phyloP scores from a whole-genome alignment of 1,140 invertebrate species.

The Heliconius hewitsoni region DNA sequence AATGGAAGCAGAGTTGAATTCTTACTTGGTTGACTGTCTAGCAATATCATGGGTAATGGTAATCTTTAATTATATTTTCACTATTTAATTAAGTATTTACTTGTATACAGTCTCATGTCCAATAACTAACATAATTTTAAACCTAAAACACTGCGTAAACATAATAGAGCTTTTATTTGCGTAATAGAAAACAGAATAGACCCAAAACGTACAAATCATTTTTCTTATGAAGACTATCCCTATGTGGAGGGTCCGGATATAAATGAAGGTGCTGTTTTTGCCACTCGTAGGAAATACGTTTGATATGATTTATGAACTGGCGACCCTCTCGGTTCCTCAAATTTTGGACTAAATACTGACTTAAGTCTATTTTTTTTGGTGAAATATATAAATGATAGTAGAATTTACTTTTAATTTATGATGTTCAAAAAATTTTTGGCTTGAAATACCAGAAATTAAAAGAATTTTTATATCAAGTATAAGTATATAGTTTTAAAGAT shows the following conservation, averaged over 20 bases:
- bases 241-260: constrained; percentile 40
- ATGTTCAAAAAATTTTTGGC: neutral
- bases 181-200: constrained; percentile 35
- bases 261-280: constrained; percentile 42
- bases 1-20: too few relatives aligned
- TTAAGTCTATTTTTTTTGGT: neutral
- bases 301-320: constrained; percentile 35
- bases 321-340: constrained; percentile 8
- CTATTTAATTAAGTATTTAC: too few relatives aligned
- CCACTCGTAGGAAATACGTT: constrained; percentile 23
- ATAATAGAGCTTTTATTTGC: constrained; percentile 30
- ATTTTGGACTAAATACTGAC: neutral
- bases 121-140: neutral
- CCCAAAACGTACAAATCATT: constrained; percentile 42
- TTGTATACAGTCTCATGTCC: too few relatives aligned
- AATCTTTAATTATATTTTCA: too few relatives aligned
- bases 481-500: too few relatives aligned
- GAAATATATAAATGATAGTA: neutral
- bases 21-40: too few relatives aligned
- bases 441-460: neutral
- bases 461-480: too few relatives aligned
- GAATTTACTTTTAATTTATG: neutral
- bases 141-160: constrained; percentile 7
- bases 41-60: too few relatives aligned
- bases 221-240: constrained; percentile 37